Base-by-base conservation (phyloP, 2,888 invertebrate species). In the Strigamia crassipes region DNA sequence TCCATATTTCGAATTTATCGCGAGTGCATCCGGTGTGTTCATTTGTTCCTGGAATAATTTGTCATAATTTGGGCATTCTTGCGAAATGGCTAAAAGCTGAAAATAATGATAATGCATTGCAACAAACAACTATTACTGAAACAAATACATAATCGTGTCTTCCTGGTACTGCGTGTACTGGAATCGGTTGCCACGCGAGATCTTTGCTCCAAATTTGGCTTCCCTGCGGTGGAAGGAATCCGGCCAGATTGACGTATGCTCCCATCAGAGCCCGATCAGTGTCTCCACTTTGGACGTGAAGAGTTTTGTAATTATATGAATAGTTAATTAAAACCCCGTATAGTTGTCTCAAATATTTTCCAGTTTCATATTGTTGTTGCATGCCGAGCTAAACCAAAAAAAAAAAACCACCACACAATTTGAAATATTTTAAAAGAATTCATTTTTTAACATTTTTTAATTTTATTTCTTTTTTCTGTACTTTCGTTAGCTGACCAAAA, bases 111-210 rank as follows among this genome's bases (percentile, higher is more conserved):
- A n/a, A n/a, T n/a, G n/a, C n/a, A n/a, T n/a, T n/a, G n/a, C n/a
- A n/a, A n/a, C n/a, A n/a, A n/a, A n/a, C n/a, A n/a, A n/a, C n/a
- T n/a, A n/a, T n/a, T n/a, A n/a, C 6, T n/a, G n/a, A 34, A 34
- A 34, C 6, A 34, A 12, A 15, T n/a, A 94, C 86, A 85, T 90
- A 87, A 89, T 96, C 96, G 4, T 89, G 86, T 0, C 86, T 86
- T 85, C 92, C 90, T 0, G 96, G 94, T 38, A 92, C 88, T 0
- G 94, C 92, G 87, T 94, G 94, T 0, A 97, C 92, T 9, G 97
- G 94, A 83, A 96, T 92, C 0, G 97, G 97, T 86, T 94, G 94
- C 97, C 97, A 97, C 0, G 90, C 88, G 1, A 94, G 86, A 82
- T 89, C 87, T 2, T 84, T 78, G 46, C 87, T 86, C 84, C 87